Percentiles rank a stretch among this genome's conserved stretches.
phyloP scores from a whole-genome alignment of 2,888 invertebrate species.

The Xanthorhoe spadicearia region DNA sequence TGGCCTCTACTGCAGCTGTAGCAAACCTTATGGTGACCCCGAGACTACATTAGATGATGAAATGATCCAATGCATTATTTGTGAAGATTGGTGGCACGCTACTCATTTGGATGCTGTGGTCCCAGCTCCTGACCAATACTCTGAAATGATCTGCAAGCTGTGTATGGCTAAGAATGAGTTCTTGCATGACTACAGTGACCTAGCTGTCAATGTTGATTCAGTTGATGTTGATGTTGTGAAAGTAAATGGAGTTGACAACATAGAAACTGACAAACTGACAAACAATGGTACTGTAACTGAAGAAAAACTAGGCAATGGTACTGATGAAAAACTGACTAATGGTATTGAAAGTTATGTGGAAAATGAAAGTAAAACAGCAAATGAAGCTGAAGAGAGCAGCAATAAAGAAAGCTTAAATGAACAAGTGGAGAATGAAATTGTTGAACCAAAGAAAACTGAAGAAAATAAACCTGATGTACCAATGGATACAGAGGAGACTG shows the following conservation, averaged over 20 bases:
- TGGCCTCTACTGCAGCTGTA: slow-evolving; percentile 96
- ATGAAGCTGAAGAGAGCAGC: slow-evolving; percentile 8
- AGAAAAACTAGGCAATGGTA: background rate
- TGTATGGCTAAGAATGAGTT: slow-evolving; percentile 92
- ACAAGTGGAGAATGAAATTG: slow-evolving; percentile 7
- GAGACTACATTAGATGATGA: slow-evolving; percentile 92
- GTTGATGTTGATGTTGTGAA: slow-evolving; percentile 56
- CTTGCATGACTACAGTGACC: slow-evolving; percentile 87
- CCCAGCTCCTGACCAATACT: slow-evolving; percentile 86
- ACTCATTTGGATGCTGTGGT: slow-evolving; percentile 87
- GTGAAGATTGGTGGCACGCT: slow-evolving; percentile 99
- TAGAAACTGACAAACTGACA: slow-evolving; percentile 18
- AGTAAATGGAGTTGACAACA: slow-evolving; percentile 44
- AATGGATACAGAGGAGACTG: slow-evolving; percentile 28
- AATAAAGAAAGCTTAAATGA: slow-evolving; percentile 14
- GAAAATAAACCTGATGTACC: slow-evolving; percentile 11
- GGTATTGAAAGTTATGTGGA: slow-evolving; percentile 2
- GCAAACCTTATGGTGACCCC: slow-evolving; percentile 97
- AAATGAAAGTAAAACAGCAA: slow-evolving; percentile 17
- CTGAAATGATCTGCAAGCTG: slow-evolving; percentile 92
- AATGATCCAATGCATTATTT: slow-evolving; percentile 98
- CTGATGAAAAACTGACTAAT: slow-evolving; percentile 5
- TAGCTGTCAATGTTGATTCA: slow-evolving; percentile 68
- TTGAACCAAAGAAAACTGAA: slow-evolving; percentile 13
- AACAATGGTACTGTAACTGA: slow-evolving; percentile 21